These are phyloP conservation scores for Gnathonemus echidnorhynchus DNA, from an alignment of 2,113 vertebrate genomes.

Conservation along the genomic window DNA sequence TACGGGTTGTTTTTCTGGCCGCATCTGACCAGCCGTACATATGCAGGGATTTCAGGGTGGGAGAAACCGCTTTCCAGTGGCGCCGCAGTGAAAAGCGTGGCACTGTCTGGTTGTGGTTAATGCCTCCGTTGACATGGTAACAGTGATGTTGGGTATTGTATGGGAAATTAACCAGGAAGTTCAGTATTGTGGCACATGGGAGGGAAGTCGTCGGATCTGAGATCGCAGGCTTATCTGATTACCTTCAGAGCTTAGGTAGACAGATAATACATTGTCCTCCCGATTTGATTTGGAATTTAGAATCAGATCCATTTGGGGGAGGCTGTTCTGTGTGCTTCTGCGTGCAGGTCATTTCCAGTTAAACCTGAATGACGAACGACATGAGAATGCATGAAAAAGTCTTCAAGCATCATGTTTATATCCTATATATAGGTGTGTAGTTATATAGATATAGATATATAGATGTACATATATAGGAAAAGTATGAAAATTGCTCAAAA, in stretches of 20 bases:
- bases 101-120: slow-evolving; percentile 53
- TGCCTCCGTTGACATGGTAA: slow-evolving; percentile 50
- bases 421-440: not conserved
- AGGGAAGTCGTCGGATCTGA: slow-evolving; percentile 8
- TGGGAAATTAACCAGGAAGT: slow-evolving; percentile 41
- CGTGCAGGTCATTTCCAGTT: slow-evolving; percentile 2
- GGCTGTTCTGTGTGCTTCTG: not conserved
- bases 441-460: not conserved
- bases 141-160: slow-evolving; percentile 39
- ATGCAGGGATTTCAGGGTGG: not conserved
- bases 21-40: not conserved
- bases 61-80: slow-evolving; percentile 39
- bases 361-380: not conserved
- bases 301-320: not conserved
- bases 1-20: not conserved
- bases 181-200: slow-evolving; percentile 27
- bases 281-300: not conserved
- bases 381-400: not conserved
- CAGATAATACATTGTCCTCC: slow-evolving; percentile 48
- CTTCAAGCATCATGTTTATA: not conserved
- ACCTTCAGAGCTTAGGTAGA: slow-evolving; percentile 48
- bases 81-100: slow-evolving; percentile 27
- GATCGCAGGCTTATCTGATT: slow-evolving; percentile 42
- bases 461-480: not conserved
- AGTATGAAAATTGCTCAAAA: not conserved